Evolutionary conservation across 1,140 invertebrate genomes (phyloP), one percentile per base, ranked within the genome.

Genomic region (Ceratina calcarata): DNA sequence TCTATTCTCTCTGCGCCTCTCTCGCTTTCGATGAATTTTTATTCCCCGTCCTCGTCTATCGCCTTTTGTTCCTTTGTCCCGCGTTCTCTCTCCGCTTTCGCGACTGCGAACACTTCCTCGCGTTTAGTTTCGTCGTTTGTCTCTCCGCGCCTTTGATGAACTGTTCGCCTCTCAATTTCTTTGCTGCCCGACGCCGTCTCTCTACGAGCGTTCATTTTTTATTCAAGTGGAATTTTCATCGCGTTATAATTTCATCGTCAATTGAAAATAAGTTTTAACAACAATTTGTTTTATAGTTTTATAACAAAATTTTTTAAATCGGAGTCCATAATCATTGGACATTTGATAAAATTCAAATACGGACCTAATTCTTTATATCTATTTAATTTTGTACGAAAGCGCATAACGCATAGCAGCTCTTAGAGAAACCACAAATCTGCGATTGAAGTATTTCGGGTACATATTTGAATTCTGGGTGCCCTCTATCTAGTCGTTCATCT

Each of bases 41-140:
- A 62, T 57, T 12, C 0, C 2, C 68, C 20, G 1, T 72, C 64
- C 22, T 16, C 68, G 8, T 62, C 20, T 18, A 51, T 65, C 58
- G 20, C 24, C 37, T 67, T 58, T 32, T 45, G 57, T 77, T 22
- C 61, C 81, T 74, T 68, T 69, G 76, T 82, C 74, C 55, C 12
- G 32, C 13, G 18, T 58, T n/a, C 60, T n/a, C 67, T 16, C 37
- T 27, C 18, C 6, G 51, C 24, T 32, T 8, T 55, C 24, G 24
- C 49, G 18, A 24, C n/a, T 24, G 49, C 16, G 58, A 71, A 55
- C 37, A 45, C 27, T 62, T 24, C 67, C 83, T 81, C 83, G 66
- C 60, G 70, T 62, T 78, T 72, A 66, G 68, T 71, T 69, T 64
- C 53, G 67, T 20, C 62, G 60, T 66, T 53, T 27, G 45, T 80